phyloP scores from a whole-genome alignment of 2,888 invertebrate genomes.

The Drosophila testacea region DNA sequence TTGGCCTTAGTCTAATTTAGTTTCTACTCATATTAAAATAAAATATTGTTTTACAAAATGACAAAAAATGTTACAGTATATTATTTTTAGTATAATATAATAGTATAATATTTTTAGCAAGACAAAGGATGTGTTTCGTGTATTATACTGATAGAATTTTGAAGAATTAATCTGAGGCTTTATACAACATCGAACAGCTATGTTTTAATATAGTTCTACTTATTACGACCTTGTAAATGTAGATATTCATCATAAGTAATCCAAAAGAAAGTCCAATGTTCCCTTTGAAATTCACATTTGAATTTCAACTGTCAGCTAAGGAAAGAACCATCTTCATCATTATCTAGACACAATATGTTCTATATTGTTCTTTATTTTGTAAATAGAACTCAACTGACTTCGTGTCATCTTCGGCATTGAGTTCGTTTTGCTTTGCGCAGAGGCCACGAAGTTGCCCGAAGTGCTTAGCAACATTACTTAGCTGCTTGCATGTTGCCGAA shows the following conservation, averaged over 20 bases:
- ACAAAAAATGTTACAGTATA: too few relatives aligned
- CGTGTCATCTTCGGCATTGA: slow-evolving; percentile 29
- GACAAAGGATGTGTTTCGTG: too few relatives aligned
- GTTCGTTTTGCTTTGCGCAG: slow-evolving; percentile 35
- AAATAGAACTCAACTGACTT: slow-evolving; percentile 22
- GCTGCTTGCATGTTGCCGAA: slow-evolving; percentile 26
- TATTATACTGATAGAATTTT: too few relatives aligned
- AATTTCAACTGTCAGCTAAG: slow-evolving; percentile 1
- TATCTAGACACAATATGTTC: slow-evolving; percentile 36
- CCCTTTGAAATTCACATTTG: neutral
- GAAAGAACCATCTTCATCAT: neutral
- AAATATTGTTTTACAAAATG: too few relatives aligned
- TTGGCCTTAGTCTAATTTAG: too few relatives aligned
- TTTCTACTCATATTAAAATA: too few relatives aligned
- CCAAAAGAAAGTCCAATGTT: neutral
- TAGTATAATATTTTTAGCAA: too few relatives aligned
- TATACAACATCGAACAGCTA: too few relatives aligned
- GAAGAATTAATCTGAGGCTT: too few relatives aligned
- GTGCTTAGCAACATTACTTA: slow-evolving; percentile 21
- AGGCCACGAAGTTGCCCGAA: slow-evolving; percentile 44
- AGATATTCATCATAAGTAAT: neutral
- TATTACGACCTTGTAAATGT: neutral
- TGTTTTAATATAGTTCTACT: neutral
- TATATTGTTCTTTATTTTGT: slow-evolving; percentile 30
- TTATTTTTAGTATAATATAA: too few relatives aligned